A percentile compares a stretch with the other conserved stretches of the same genome.
These are phyloP conservation scores for Pongo pygmaeus DNA, from an alignment of 2,113 vertebrate genomes.

Conservation along the genomic window DNA sequence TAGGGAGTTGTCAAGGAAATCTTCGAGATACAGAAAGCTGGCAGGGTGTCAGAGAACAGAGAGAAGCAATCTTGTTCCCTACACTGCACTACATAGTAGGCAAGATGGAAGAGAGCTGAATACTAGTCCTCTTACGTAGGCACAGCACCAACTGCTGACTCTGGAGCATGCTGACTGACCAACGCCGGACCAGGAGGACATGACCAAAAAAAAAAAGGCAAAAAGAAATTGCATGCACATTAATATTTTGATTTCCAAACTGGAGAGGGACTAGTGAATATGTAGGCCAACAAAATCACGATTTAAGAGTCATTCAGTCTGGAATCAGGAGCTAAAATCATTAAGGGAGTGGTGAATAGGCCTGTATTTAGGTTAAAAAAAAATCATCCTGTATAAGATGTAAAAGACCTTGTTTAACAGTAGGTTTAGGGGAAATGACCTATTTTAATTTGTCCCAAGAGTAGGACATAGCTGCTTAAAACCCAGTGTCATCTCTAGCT, in stretches of 20 bases:
- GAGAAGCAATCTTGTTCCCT: not conserved
- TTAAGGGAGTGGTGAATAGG: not conserved
- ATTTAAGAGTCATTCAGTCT: conserved; percentile 30
- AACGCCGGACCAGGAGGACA: not conserved
- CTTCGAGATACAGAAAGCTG: not conserved
- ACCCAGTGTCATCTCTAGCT: not conserved
- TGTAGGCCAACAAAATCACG: not conserved
- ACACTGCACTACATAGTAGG: not conserved
- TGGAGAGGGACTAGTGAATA: not conserved
- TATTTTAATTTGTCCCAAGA: conserved; percentile 22
- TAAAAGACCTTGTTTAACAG: conserved; percentile 27
- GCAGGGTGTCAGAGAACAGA: not conserved
- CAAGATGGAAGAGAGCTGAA: not conserved
- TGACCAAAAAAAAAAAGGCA: not conserved
- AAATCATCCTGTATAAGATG: not conserved
- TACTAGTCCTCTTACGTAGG: not conserved
- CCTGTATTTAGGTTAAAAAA: conserved; percentile 14
- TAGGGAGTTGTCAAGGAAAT: not conserved
- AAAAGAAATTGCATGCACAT: not conserved
- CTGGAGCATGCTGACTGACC: not conserved
- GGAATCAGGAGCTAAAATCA: conserved; percentile 45
- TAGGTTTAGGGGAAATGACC: not conserved
- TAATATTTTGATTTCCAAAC: conserved; percentile 16
- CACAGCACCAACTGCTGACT: not conserved
- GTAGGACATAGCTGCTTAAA: not conserved